phyloP scores from a whole-genome alignment of 2,888 invertebrate species.

The Creontiades dilutus region DNA sequence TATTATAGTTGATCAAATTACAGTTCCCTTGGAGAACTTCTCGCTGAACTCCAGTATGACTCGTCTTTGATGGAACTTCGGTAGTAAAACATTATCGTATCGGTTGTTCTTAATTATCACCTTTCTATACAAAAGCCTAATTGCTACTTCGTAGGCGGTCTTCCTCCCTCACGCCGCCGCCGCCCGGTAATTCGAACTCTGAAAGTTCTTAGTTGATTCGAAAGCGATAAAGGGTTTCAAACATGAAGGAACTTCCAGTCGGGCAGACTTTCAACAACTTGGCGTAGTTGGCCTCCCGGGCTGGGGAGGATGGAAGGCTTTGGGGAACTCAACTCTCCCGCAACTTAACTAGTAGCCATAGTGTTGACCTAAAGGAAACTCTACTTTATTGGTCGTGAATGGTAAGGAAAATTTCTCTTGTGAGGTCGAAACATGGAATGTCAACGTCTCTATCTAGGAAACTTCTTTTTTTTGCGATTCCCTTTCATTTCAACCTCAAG shows the following conservation, averaged over 20 bases:
- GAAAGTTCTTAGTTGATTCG: slow-evolving; percentile 63
- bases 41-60: too few species aligned
- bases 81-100: neutral
- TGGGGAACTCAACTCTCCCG: slow-evolving; percentile 4
- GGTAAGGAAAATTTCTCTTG: neutral
- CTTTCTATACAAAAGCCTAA: neutral
- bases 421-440: slow-evolving; percentile 5
- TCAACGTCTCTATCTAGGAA: neutral
- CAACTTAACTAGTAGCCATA: slow-evolving; percentile 29
- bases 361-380: neutral
- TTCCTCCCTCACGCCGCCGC: neutral
- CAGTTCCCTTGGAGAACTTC: too few species aligned
- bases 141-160: neutral
- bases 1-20: too few species aligned
- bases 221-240: slow-evolving; percentile 59
- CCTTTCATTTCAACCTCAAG: too few species aligned
- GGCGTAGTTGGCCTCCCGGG: slow-evolving; percentile 40
- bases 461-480: neutral
- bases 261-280: slow-evolving; percentile 53
- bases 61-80: neutral
- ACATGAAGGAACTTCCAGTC: slow-evolving; percentile 16
- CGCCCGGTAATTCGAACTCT: slow-evolving; percentile 47
- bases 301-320: neutral
- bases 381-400: slow-evolving; percentile 9
- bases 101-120: neutral